Percentiles rank a stretch among this genome's conserved stretches.
Evolutionary conservation across 2,888 invertebrate species (phyloP).

Genomic region (Catocala sponsa): DNA sequence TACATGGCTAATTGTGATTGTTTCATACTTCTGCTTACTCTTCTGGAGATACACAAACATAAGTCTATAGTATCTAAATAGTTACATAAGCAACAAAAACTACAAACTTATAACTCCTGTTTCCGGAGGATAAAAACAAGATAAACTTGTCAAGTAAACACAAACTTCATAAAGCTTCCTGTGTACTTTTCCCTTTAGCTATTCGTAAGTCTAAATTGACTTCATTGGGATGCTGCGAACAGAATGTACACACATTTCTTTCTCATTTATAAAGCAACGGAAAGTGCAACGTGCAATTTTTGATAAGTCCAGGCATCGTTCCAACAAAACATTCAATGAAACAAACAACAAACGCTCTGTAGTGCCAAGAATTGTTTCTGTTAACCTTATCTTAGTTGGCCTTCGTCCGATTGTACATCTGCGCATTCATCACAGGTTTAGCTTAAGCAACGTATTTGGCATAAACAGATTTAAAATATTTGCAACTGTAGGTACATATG

Average conservation of each 20-base stretch:
- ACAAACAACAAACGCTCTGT: conserved; percentile 46
- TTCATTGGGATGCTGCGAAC: background rate
- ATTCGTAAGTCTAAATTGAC: background rate
- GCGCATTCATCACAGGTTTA: background rate
- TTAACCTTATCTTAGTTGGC: conserved; percentile 43
- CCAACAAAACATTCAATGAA: conserved; percentile 55
- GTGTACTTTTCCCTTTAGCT: too few relatives aligned
- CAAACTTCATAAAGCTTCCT: too few relatives aligned
- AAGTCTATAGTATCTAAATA: too few relatives aligned
- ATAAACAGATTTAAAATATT: background rate
- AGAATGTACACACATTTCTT: conserved; percentile 7
- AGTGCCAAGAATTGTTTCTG: conserved; percentile 43
- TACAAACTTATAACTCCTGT: too few relatives aligned
- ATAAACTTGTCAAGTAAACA: too few relatives aligned
- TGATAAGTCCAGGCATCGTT: conserved; percentile 60
- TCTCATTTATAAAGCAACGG: conserved; percentile 28
- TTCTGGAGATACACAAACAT: too few relatives aligned
- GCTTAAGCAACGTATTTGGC: background rate
- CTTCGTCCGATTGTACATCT: conserved; percentile 39
- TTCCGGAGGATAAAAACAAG: too few relatives aligned
- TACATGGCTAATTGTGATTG: too few relatives aligned
- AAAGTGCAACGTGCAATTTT: conserved; percentile 43
- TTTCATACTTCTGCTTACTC: too few relatives aligned
- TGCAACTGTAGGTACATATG: too few relatives aligned
- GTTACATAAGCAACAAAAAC: too few relatives aligned